Evolutionary conservation across 1,140 invertebrate species (phyloP).

Genomic region (Pseudomyrmex pallidus): DNA sequence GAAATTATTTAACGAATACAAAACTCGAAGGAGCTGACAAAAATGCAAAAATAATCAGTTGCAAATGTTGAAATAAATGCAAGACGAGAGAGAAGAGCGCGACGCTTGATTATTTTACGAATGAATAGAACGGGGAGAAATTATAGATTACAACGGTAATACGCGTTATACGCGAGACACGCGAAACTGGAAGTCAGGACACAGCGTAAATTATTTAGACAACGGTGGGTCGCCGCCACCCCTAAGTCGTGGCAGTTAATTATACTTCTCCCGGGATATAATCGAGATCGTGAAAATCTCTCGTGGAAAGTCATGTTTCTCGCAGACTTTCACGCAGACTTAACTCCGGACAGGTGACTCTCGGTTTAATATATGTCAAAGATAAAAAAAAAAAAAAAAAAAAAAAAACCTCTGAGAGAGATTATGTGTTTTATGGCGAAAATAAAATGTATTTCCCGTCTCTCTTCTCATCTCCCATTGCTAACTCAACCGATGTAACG

Average conservation of each 20-base stretch:
- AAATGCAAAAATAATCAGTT: background rate
- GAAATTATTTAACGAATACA: background rate
- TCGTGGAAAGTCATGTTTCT: slow-evolving; percentile 62
- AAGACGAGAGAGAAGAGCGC: background rate
- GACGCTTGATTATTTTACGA: slow-evolving; percentile 14
- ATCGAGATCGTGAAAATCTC: slow-evolving; percentile 65
- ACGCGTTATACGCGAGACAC: slow-evolving; percentile 51
- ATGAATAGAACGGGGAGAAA: background rate
- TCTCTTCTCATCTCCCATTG: background rate
- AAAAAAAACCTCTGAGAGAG: background rate
- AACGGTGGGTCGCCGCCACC: slow-evolving; percentile 60
- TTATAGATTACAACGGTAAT: slow-evolving; percentile 28
- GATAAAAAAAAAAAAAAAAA: slow-evolving; percentile 7
- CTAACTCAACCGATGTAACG: background rate
- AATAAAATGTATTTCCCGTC: background rate
- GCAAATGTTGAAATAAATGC: background rate
- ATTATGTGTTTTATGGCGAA: background rate
- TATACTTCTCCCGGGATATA: slow-evolving; percentile 70
- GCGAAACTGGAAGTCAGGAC: slow-evolving; percentile 56
- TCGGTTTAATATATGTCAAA: slow-evolving; percentile 26
- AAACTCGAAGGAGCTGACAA: no score
- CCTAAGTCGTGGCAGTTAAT: slow-evolving; percentile 65
- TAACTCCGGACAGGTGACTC: slow-evolving; percentile 31
- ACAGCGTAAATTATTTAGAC: slow-evolving; percentile 73
- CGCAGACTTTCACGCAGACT: slow-evolving; percentile 16